phyloP scores from a whole-genome alignment of 2,888 invertebrate genomes.

The Byasa hedistus region DNA sequence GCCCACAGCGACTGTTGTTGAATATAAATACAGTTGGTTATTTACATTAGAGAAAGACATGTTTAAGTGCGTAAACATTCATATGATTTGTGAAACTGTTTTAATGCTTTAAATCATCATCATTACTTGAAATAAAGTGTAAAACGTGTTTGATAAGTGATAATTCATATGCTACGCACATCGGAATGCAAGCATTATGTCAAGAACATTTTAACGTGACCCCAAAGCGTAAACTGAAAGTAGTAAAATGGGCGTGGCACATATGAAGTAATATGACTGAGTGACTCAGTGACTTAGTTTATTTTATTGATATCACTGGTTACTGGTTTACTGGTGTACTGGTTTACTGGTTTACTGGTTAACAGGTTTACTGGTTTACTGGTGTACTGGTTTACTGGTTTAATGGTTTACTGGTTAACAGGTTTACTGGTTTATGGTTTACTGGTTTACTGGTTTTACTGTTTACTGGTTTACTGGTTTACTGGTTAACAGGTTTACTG shows the following conservation, averaged over 20 bases:
- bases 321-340: no score
- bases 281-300: constrained; percentile 14
- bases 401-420: no score
- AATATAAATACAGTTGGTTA: background rate
- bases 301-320: constrained; percentile 5
- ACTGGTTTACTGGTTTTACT: no score
- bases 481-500: no score
- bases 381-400: no score
- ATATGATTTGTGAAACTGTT: no score
- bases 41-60: background rate
- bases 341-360: no score
- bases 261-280: constrained; percentile 24
- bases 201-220: constrained; percentile 20
- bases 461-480: no score
- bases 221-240: constrained; percentile 17
- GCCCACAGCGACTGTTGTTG: no score
- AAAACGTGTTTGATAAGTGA: background rate
- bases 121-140: background rate
- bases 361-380: no score
- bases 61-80: background rate
- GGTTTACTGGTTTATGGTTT: no score
- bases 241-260: constrained; percentile 21
- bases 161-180: constrained; percentile 4
- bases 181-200: constrained; percentile 17
- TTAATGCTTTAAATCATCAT: background rate